A percentile compares a stretch with the other conserved stretches of the same genome.
Evolutionary conservation across 1,140 invertebrate species (phyloP).

Genomic region (Caenorhabditis briggsae): DNA sequence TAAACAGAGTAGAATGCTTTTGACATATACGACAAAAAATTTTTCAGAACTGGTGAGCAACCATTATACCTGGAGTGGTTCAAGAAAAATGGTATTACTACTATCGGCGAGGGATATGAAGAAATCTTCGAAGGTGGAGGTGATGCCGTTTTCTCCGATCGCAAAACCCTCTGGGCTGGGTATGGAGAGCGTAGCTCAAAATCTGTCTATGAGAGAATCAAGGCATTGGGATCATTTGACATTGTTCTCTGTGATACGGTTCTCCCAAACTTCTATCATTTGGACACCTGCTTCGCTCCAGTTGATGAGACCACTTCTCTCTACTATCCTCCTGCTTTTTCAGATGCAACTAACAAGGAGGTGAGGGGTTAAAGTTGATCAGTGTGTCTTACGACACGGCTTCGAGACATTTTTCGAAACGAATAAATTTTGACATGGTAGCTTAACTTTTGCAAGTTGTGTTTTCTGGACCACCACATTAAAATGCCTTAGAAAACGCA

Average conservation of each 20-base stretch:
- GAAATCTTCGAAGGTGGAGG: slow-evolving; percentile 76
- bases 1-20: neutral
- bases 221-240: slow-evolving; percentile 72
- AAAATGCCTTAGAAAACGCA: too few relatives aligned
- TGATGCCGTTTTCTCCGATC: slow-evolving; percentile 74
- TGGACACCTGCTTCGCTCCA: slow-evolving; percentile 77
- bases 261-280: slow-evolving; percentile 74
- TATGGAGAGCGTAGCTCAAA: slow-evolving; percentile 72
- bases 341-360: slow-evolving; percentile 71
- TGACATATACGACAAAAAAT: neutral
- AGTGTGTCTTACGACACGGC: too few relatives aligned
- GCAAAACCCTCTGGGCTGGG: slow-evolving; percentile 76
- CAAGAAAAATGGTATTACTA: slow-evolving; percentile 72
- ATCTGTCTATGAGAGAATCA: slow-evolving; percentile 71
- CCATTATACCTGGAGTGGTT: slow-evolving; percentile 74
- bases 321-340: slow-evolving; percentile 76
- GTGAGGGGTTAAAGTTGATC: slow-evolving; percentile 52
- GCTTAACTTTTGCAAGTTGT: too few relatives aligned
- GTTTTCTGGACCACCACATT: too few relatives aligned
- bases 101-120: slow-evolving; percentile 71
- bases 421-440: too few relatives aligned
- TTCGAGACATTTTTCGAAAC: too few relatives aligned
- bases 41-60: slow-evolving; percentile 71
- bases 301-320: slow-evolving; percentile 72
- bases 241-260: slow-evolving; percentile 74